Conservation (phyloP, 2,113 vertebrate species). For the human (Homo sapiens) region DNA sequence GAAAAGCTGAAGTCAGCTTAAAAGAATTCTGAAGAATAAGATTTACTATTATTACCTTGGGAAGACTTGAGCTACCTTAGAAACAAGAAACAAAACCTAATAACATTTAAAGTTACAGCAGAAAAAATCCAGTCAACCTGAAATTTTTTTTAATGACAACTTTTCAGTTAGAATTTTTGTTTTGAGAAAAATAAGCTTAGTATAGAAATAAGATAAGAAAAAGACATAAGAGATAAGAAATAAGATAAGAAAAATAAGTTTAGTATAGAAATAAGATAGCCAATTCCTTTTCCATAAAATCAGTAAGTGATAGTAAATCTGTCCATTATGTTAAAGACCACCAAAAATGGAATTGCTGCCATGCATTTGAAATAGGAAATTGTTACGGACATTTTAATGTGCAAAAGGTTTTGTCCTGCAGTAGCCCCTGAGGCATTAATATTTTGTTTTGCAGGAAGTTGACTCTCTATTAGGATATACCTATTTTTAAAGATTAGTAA, state of each 20-base stretch:
- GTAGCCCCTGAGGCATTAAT: background rate
- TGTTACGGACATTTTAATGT: background rate
- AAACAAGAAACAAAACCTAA: background rate
- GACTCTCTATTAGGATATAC: background rate
- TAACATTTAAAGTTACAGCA: background rate
- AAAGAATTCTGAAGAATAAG: background rate
- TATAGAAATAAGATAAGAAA: too few relatives aligned
- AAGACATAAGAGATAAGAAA: too few relatives aligned
- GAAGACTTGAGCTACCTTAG: background rate
- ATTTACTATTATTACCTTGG: background rate
- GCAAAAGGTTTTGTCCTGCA: background rate
- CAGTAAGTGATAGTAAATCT: background rate
- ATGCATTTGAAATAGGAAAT: background rate
- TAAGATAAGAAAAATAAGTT: background rate
- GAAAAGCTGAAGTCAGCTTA: background rate
- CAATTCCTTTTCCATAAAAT: background rate
- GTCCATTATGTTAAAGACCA: background rate
- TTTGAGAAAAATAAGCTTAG: background rate
- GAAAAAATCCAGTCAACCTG: background rate
- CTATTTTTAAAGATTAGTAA: background rate
- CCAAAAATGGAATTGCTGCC: background rate
- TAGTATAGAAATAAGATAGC: background rate
- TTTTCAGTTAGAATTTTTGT: background rate
- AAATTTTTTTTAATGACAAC: background rate
- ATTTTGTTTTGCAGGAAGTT: constrained; percentile 36